phyloP scores from a whole-genome alignment of 2,797 vertebrate genomes.

The Denticeps clupeoides region DNA sequence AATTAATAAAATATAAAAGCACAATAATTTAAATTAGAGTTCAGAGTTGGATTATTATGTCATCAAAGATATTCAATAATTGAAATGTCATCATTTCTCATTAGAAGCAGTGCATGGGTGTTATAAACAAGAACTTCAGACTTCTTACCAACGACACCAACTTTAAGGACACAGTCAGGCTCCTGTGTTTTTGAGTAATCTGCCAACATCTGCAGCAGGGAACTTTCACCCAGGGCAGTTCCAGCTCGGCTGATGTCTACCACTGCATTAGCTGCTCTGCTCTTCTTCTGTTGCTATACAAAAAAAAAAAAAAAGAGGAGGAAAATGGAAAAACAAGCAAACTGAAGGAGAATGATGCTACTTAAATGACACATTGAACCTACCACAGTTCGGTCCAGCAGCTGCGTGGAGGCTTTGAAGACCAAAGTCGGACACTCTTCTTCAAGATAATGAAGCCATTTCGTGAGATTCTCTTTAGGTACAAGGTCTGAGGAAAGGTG shows the following conservation, averaged over 20 bases:
- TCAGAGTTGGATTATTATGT: constrained; percentile 61
- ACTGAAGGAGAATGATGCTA: neutral
- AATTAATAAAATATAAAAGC: too few relatives aligned
- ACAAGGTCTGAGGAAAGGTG: constrained; percentile 67
- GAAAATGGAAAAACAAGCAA: neutral
- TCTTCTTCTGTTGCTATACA: constrained; percentile 38
- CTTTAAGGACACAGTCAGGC: constrained; percentile 52
- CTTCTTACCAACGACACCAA: constrained; percentile 78
- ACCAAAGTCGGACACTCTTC: constrained; percentile 74
- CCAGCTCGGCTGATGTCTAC: constrained; percentile 52
- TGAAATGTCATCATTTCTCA: constrained; percentile 50
- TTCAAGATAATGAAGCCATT: constrained; percentile 73
- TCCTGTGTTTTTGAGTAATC: constrained; percentile 35
- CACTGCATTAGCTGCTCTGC: constrained; percentile 35
- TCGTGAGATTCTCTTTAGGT: constrained; percentile 74
- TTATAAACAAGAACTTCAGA: neutral
- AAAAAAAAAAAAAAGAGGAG: neutral
- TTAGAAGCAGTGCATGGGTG: constrained; percentile 4
- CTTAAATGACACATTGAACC: too few relatives aligned
- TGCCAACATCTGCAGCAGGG: constrained; percentile 64
- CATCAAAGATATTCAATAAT: constrained; percentile 31
- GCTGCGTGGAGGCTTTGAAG: constrained; percentile 73
- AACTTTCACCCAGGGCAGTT: constrained; percentile 53
- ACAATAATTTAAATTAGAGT: constrained; percentile 13
- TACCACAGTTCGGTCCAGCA: constrained; percentile 63